Conservation (phyloP, 2,888 invertebrate genomes). For the Isotomurus palustris region DNA sequence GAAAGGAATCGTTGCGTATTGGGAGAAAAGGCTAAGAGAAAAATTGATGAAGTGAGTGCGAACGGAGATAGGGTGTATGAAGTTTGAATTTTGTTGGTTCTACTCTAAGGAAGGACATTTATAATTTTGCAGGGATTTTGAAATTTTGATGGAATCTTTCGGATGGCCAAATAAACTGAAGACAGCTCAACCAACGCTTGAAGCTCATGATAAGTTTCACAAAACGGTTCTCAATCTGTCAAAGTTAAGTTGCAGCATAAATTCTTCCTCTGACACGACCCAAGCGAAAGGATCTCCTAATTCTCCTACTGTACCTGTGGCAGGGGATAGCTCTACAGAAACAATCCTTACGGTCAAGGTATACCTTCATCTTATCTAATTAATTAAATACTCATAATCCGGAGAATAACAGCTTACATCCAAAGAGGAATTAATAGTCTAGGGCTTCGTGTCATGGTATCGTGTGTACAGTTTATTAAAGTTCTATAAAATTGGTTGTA, state of each 20-base stretch:
- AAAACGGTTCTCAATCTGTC: conserved; percentile 29
- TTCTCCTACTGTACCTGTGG: too few species aligned
- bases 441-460: too few species aligned
- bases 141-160: conserved; percentile 35
- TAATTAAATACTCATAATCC: too few species aligned
- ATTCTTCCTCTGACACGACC: too few species aligned
- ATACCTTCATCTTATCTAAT: too few species aligned
- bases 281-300: too few species aligned
- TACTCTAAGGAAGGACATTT: background rate
- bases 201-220: conserved; percentile 40
- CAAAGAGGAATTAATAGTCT: too few species aligned
- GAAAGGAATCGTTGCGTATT: conserved; percentile 25
- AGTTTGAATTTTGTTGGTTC: background rate
- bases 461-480: background rate
- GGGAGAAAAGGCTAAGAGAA: conserved; percentile 31
- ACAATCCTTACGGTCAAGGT: too few species aligned
- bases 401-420: too few species aligned
- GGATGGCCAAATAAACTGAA: conserved; percentile 40
- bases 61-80: background rate
- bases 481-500: conserved; percentile 1
- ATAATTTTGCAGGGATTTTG: conserved; percentile 34
- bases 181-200: conserved; percentile 36
- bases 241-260: conserved; percentile 20
- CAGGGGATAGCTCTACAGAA: too few species aligned
- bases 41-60: conserved; percentile 31